Evolutionary conservation across 1,140 invertebrate species (phyloP), one percentile per base, ranked within the genome.

Genomic region (Macrostomum lignano): DNA sequence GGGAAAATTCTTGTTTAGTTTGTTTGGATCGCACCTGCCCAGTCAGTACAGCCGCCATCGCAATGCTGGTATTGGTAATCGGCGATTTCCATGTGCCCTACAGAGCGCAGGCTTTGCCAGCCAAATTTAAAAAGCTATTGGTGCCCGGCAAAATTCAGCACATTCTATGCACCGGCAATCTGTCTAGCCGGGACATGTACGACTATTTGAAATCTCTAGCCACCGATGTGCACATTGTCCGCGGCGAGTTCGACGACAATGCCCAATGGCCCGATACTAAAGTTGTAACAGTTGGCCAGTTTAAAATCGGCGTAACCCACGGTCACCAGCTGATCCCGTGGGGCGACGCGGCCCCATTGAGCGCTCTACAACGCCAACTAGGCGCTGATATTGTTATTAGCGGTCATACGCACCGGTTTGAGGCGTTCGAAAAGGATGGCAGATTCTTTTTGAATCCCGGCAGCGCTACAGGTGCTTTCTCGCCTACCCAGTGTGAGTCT

Each of bases 391-490:
- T 98, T 44, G 64, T 98, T 6, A 93, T 98, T 47, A 82, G 82
- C 11, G 91, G 91, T 1, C 86, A 96, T 52, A 96, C 88, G 5
- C 88, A 98, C 58, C 77, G 81, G 45, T 96, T 94, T 64, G 79
- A 91, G 54, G 82, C 84, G 0, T 93, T 84, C 51, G 86, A 96
- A 58, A 79, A 91, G 62, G 84, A 91, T 55, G 86, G 82, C 46
- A 86, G 86, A 51, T 94, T 98, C 61, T 98, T 84, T 55, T 91
- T 98, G 25, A 98, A 98, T 62, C 91, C 91, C 30, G 91, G 91
- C 13, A 91, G 82, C 25, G 86, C 84, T 4, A 98, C 91, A 36
- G 91, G 91, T 25, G 82, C 91, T 11, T 96, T 82, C 46, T 81
- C 73, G 65, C 71, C 82, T 15, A 54, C 88, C 29, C 77, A 84